phyloP scores from a whole-genome alignment of 2,888 invertebrate species.

The Caenorhabditis sp. region DNA sequence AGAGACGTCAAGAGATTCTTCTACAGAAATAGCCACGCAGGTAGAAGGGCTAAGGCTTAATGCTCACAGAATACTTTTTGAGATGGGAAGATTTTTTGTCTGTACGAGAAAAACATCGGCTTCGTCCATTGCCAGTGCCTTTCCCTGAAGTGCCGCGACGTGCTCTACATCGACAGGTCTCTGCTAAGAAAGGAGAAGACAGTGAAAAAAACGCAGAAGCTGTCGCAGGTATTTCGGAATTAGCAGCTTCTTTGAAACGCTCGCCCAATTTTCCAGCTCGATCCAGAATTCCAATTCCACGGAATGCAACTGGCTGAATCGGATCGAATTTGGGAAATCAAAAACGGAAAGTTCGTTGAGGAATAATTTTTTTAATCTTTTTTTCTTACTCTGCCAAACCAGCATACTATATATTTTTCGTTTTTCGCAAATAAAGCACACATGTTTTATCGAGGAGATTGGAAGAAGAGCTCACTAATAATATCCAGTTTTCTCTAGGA shows the following conservation, averaged over 20 bases:
- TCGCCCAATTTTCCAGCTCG: slow-evolving; percentile 6
- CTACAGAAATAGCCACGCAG: not conserved
- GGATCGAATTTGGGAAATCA: not conserved
- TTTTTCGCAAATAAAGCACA: too few species aligned
- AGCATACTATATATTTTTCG: too few species aligned
- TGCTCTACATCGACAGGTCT: slow-evolving; percentile 18
- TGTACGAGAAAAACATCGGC: slow-evolving; percentile 4
- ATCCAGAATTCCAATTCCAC: not conserved
- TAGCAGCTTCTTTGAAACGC: not conserved
- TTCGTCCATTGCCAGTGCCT: slow-evolving; percentile 12
- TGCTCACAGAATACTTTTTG: not conserved
- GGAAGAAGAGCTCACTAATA: too few species aligned
- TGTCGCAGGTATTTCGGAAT: too few species aligned
- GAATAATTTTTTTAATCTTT: too few species aligned
- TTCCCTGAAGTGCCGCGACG: not conserved
- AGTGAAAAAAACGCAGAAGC: too few species aligned
- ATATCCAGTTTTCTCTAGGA: too few species aligned
- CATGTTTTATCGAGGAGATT: too few species aligned
- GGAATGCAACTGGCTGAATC: slow-evolving; percentile 3
- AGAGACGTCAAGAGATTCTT: not conserved
- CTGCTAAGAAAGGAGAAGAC: not conserved
- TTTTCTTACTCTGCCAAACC: too few species aligned
- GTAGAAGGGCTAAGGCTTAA: too few species aligned
- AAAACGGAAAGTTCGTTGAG: not conserved
- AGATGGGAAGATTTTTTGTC: slow-evolving; percentile 12